A percentile compares a stretch with the other conserved stretches of the same genome.
These are phyloP conservation scores for Pyxicephalus adspersus DNA, from an alignment of 2,113 vertebrate species.

Conservation along the genomic window DNA sequence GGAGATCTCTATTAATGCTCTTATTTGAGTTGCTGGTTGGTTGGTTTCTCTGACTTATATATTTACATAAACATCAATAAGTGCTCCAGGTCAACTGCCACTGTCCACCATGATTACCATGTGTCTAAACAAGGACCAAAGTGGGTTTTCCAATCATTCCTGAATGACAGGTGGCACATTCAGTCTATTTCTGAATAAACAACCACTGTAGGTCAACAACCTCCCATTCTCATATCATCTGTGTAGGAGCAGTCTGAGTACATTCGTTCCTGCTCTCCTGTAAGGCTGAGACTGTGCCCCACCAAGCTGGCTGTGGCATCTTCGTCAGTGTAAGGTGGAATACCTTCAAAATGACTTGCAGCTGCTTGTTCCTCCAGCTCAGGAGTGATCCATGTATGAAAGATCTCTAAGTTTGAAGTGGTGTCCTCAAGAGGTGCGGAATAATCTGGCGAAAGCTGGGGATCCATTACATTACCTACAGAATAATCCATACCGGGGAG, in stretches of 20 bases:
- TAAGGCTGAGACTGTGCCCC: constrained; percentile 68
- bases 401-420: not conserved
- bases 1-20: constrained; percentile 16
- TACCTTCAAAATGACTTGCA: not conserved
- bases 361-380: not conserved
- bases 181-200: not conserved
- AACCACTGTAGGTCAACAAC: not conserved
- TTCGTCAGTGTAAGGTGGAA: not conserved
- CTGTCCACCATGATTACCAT: not conserved
- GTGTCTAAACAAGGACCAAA: not conserved
- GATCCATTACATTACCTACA: not conserved
- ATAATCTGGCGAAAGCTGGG: not conserved
- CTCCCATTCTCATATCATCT: not conserved
- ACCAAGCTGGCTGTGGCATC: constrained; percentile 66
- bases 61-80: not conserved
- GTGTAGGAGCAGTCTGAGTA: constrained; percentile 47
- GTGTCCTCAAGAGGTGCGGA: not conserved
- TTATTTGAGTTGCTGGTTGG: not conserved
- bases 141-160: not conserved
- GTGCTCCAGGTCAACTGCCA: not conserved
- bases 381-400: not conserved
- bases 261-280: constrained; percentile 63
- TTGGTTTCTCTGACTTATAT: not conserved
- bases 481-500: not conserved
- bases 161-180: not conserved